Evolutionary conservation across 2,888 invertebrate genomes (phyloP), one percentile per base, ranked within the genome.

Genomic region (Phaedon cochleariae): DNA sequence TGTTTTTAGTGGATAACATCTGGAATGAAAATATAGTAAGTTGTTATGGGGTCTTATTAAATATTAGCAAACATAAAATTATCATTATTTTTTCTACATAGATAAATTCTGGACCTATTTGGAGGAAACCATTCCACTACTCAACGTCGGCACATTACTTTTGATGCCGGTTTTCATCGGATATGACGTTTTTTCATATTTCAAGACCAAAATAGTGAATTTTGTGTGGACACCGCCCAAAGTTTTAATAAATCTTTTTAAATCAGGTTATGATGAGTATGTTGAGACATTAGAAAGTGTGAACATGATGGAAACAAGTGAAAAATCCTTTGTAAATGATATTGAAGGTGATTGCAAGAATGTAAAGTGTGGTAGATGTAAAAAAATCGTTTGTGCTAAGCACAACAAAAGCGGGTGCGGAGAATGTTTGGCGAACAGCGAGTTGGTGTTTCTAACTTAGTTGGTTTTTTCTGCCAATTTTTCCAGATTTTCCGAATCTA

Each of bases 361-460:
- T 18, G 53, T 22, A 21, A 60, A 49, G 20, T 67, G 60, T 59
- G 21, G 29, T 17, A 64, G 60, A 6, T 41, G 41, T 41, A 15
- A 41, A 6, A 41, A 41, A 46, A 64, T 65, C 12, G 21, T 69
- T 41, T 71, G 71, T 61, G 67, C 67, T 3, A 64, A 60, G 51
- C 71, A 71, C 52, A 54, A 48, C n/a, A 64, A 49, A 26, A 71
- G 62, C 55, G 59, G 59, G 2, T 67, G 66, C 26, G 49, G 64
- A 15, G 59, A 63, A 1, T 69, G 71, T 21, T 62, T 69, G 29
- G 55, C 61, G 12, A 68, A 68, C 37, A 62, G 48, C 34, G 61
- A 68, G 18, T 37, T 70, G 20, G 46, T 69, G n/a, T 62, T 69
- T 58, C 51, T 69, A 29, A 60, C 68, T 49, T 67, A 41, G 57